Evolutionary conservation across 2,797 vertebrate species (phyloP), one percentile per base, ranked within the genome.

Genomic region (Gymnocypris eckloni): DNA sequence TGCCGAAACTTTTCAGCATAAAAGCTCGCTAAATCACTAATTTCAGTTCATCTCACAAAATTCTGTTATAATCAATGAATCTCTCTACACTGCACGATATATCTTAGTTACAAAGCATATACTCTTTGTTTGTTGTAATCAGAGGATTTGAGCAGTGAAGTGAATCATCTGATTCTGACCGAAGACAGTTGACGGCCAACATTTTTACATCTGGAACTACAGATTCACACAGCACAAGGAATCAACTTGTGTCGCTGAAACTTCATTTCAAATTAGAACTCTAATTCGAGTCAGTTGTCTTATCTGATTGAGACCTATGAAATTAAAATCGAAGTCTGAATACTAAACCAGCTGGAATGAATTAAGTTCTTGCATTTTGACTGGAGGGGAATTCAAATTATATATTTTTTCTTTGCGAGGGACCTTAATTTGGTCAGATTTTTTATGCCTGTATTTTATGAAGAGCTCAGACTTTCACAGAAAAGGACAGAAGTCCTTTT

Each of bases 301-400:
- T 93, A 93, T 94, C 93, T 92, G 91, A 94, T 92, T 59, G 83
- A 84, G 89, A 81, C 54, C 83, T 92, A 90, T 91, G 77, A 93
- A 93, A 93, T 86, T 85, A 87, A 94, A 92, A 91, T 83, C 87
- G 91, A 72, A 87, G 85, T 86, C 87, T 86, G 86, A 92, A 91
- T 92, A 92, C 92, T 90, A 94, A 93, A 92, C 86, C 83, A 89
- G 83, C 61, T 70, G 50, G 89, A 56, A 90, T 90, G 90, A 93
- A 92, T 93, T 91, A 91, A 89, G 91, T 91, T 81, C 64, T 82
- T 90, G 88, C 73, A 91, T 87, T 89, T 87, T n/a, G 45, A 88
- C 81, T 81, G 41, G 39, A 73, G 79, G 73, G 56, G 37, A 87
- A 85, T 87, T 83, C 71, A 89, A 88, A 88, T 92, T 87, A 92